Evolutionary conservation across 2,888 invertebrate species (phyloP), one percentile per base, ranked within the genome.

Genomic region (Caprella mutica): DNA sequence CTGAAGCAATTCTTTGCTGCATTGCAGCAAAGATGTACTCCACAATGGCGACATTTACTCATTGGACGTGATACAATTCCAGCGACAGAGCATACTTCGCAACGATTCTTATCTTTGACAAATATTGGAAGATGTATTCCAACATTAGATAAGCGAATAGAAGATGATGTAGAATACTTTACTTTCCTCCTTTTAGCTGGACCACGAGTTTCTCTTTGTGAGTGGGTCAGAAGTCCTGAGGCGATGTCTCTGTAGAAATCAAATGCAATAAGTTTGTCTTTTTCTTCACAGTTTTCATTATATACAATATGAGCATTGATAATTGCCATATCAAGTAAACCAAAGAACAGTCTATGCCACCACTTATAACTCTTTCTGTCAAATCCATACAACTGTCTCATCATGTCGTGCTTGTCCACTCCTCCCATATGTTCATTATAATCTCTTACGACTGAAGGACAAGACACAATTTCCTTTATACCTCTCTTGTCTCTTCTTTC

Each of bases 331-430:
- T 68, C 68, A 5, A 67, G 21, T 55, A 69, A 66, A 58, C 68
- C 64, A 55, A 61, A 69, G 44, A 67, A 66, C 40, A 68, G 65
- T 17, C 67, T 35, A 51, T 66, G 67, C 66, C 69, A 69, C 69
- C 69, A 69, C 65, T 70, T 70, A 52, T 64, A 65, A 17, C 65
- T 66, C 60, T 70, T 69, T 30, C 68, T 51, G 50, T 69, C 65
- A 24, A 68, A 59, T 54, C 68, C 67, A 59, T 70, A 70, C 14
- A 52, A 44, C 12, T 62, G 55, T 65, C 67, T 44, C n/a, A n/a
- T n/a, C 66, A 65, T 66, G 52, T 71, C 69, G 19, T 63, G 57
- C 59, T 69, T 68, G 61, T 71, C 69, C 9, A 70, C 69, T 55
- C 59, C 65, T 21, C 68, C 67, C 69, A 70, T 70, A 55, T 69